Conservation (phyloP, 1,140 invertebrate species). For the Oreohelix idahoensis region DNA sequence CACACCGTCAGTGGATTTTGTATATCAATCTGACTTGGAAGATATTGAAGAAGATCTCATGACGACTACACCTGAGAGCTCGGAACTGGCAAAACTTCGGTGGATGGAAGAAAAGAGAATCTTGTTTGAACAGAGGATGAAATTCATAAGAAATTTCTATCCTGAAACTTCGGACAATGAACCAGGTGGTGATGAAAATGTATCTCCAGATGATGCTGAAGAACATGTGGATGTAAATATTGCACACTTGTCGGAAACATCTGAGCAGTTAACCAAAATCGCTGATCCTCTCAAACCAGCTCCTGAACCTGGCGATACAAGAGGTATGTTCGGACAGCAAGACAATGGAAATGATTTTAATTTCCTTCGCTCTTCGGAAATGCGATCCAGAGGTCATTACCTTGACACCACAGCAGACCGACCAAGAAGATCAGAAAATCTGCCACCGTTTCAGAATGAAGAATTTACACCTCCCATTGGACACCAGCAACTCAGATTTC, state of each 20-base stretch:
- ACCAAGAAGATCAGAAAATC: too few relatives aligned
- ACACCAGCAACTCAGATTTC: too few relatives aligned
- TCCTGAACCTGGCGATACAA: too few relatives aligned
- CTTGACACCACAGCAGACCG: too few relatives aligned
- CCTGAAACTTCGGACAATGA: background rate
- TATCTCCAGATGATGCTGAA: background rate
- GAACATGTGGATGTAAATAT: background rate
- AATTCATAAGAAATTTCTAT: background rate
- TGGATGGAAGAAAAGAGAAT: conserved; percentile 19
- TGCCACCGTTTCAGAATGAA: too few relatives aligned
- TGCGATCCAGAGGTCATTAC: too few relatives aligned
- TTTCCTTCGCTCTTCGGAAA: too few relatives aligned
- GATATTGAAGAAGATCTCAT: background rate
- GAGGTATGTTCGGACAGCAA: too few relatives aligned
- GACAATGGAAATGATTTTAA: too few relatives aligned
- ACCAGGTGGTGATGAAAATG: background rate
- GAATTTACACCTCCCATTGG: too few relatives aligned
- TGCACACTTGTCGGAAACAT: background rate
- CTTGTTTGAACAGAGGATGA: background rate
- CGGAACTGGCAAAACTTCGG: background rate
- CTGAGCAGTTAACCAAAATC: background rate
- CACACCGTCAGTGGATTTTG: background rate
- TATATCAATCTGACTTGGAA: background rate
- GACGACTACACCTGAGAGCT: background rate
- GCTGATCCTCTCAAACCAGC: too few relatives aligned